Base-by-base conservation (phyloP, 2,797 vertebrate genomes). In the Rhodeus uyekii region DNA sequence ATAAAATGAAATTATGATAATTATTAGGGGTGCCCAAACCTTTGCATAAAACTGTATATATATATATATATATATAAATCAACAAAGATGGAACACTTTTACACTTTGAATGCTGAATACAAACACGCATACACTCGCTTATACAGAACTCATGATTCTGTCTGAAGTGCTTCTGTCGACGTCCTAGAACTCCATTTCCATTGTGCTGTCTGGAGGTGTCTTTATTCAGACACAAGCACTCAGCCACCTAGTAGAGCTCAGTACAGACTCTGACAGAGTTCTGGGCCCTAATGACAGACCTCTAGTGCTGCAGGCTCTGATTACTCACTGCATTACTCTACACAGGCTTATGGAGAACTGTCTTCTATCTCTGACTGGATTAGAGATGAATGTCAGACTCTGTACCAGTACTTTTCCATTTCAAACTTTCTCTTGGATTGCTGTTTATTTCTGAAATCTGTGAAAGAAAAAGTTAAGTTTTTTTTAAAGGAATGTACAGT, bases 271-370 rank as follows among this genome's bases (percentile, higher is more conserved):
- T 46, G 65, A 80, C 78, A 61, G 78, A 71, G 53, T 42, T 64
- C 60, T 74, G 44, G 34, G 46, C 24, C 44, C 32, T 81, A 81
- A 81, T 81, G 69, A 73, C 69, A 74, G 79, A 65, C 32, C 29
- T 19, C 48, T 55, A 58, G 48, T 60, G 63, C 72, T 68, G 72
- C 19, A 76, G 72, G 72, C 72, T 82, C 81, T 82, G 81, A 82
- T 82, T 82, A 82, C 80, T 75, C 72, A 53, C 68, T 75, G 80
- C 80, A 65, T 75, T 75, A 42, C 44, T 71, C 69, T 39, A 53
- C 60, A 61, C 36, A 76, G 63, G 22, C 81, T 76, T 69, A 82
- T 82, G 72, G 61, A 82, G 72, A 76, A 38, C 71, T 68, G 46
- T 19, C 60, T 68, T 22, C 60, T 76, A 73, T 68, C 6, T 55